Conservation (phyloP, 2,113 vertebrate species). For the Bombycilla garrulus region DNA sequence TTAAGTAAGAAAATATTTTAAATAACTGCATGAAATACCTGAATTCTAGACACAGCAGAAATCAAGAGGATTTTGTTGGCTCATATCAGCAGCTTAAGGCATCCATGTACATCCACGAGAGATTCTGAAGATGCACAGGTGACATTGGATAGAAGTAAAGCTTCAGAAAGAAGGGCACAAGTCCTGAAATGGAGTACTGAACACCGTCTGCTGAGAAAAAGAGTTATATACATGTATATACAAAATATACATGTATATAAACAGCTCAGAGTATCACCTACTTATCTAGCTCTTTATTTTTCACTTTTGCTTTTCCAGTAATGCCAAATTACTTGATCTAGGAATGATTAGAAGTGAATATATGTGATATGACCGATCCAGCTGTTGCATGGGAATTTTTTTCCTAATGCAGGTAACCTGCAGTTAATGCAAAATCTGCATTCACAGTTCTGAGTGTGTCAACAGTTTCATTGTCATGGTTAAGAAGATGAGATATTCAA, state of each 20-base stretch:
- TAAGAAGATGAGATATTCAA: neutral
- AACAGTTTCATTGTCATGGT: neutral
- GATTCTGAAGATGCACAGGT: neutral
- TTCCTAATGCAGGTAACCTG: no score
- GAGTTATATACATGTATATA: neutral
- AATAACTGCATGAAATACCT: no score
- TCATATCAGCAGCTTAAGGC: neutral
- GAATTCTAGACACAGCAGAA: neutral
- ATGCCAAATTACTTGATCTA: neutral
- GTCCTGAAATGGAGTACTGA: neutral
- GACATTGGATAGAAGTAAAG: neutral
- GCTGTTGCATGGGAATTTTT: neutral
- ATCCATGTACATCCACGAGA: neutral
- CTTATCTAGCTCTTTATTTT: neutral
- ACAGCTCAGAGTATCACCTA: neutral
- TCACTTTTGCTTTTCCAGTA: neutral
- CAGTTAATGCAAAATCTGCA: neutral
- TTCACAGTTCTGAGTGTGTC: fast-evolving
- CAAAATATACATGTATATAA: neutral
- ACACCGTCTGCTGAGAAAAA: neutral
- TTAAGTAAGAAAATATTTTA: neutral
- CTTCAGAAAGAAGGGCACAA: neutral
- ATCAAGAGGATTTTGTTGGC: neutral
- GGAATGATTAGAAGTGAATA: neutral
- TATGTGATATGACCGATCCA: fast-evolving